These are phyloP conservation scores for Anguilla japonica DNA, from an alignment of 2,113 vertebrate genomes.

Conservation along the genomic window DNA sequence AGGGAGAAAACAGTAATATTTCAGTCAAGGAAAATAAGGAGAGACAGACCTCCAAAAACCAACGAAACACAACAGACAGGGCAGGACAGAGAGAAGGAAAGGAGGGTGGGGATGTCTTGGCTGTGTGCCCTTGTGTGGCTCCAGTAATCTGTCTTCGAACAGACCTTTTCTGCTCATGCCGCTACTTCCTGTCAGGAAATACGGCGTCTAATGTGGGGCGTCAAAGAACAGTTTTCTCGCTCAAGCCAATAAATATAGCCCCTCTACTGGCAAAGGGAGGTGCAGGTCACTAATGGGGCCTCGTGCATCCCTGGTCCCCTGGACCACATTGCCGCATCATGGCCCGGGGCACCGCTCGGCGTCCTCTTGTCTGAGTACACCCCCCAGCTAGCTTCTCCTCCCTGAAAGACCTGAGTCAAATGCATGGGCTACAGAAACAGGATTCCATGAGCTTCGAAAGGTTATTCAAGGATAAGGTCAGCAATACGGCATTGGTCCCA, in stretches of 20 bases:
- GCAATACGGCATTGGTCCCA: not conserved
- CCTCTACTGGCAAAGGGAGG: not conserved
- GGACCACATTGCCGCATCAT: not conserved
- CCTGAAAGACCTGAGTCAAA: not conserved
- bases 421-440: not conserved
- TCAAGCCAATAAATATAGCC: not conserved
- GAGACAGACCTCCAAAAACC: not conserved
- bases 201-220: not conserved
- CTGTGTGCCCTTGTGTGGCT: not conserved
- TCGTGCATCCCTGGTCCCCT: not conserved
- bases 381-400: not conserved
- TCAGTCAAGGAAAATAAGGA: constrained; percentile 18
- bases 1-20: constrained; percentile 21
- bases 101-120: not conserved
- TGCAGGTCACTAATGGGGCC: not conserved
- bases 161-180: not conserved
- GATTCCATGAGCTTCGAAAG: not conserved
- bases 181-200: not conserved
- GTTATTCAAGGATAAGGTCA: not conserved
- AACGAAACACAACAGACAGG: not conserved
- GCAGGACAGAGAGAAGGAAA: not conserved
- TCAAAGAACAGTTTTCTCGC: not conserved
- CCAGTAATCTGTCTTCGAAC: not conserved
- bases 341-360: not conserved
- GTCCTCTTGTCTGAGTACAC: not conserved